Conservation (phyloP, 64 coral and sea anemone genomes). For the Montipora cactus region DNA sequence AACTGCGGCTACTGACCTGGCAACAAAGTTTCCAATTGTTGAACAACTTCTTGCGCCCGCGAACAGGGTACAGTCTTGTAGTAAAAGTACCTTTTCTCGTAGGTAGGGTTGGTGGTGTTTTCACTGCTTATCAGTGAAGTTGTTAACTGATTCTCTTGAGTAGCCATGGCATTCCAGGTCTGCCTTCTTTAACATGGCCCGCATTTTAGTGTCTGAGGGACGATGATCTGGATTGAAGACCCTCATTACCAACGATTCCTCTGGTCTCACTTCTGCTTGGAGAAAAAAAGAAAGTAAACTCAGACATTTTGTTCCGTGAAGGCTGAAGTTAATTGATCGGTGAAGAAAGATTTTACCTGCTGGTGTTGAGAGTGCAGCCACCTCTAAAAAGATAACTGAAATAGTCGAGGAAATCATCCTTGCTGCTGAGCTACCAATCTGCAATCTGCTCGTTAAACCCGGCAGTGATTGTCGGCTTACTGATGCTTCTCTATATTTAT, state of each 20-base stretch:
- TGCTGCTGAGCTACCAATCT: too few species aligned
- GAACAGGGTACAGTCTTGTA: not conserved
- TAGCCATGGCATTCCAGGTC: conserved; percentile 33
- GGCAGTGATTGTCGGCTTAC: too few species aligned
- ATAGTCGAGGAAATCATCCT: too few species aligned
- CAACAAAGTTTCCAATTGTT: not conserved
- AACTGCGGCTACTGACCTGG: not conserved
- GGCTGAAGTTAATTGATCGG: too few species aligned
- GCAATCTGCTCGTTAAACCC: too few species aligned
- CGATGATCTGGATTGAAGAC: not conserved
- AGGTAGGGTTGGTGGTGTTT: not conserved
- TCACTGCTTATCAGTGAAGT: not conserved
- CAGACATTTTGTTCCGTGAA: too few species aligned
- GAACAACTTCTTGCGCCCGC: not conserved
- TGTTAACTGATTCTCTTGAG: not conserved
- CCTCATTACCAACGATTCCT: not conserved
- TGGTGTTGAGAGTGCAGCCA: too few species aligned
- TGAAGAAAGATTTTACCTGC: too few species aligned
- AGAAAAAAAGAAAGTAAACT: not conserved
- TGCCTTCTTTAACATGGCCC: conserved; percentile 6
- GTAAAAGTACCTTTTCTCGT: not conserved
- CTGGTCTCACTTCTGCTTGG: not conserved
- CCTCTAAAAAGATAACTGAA: too few species aligned
- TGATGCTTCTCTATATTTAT: too few species aligned
- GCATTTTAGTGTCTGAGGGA: not conserved